Evolutionary conservation across 2,888 invertebrate species (phyloP).

Genomic region (Metopia argyrocephala): DNA sequence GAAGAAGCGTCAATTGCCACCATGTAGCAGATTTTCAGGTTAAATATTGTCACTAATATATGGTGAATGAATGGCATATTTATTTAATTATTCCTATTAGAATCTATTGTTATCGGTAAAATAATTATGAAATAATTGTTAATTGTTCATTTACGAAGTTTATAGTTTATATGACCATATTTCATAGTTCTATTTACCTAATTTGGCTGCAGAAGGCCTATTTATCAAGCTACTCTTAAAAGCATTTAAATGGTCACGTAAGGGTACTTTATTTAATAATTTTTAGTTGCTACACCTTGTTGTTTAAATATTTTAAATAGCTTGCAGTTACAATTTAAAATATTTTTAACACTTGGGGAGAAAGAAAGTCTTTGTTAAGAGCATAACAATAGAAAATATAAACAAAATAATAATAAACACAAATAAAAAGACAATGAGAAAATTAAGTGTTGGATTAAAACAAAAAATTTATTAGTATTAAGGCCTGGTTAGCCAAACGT

Average conservation of each 20-base stretch:
- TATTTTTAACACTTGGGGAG: conserved; percentile 24
- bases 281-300: too few relatives aligned
- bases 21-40: too few relatives aligned
- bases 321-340: conserved; percentile 9
- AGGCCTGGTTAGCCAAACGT: too few relatives aligned
- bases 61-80: too few relatives aligned
- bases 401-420: not conserved
- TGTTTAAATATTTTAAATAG: not conserved
- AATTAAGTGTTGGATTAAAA: not conserved
- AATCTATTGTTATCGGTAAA: too few relatives aligned
- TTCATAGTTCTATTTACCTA: too few relatives aligned
- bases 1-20: too few relatives aligned
- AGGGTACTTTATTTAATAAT: not conserved
- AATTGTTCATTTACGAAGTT: too few relatives aligned
- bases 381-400: not conserved
- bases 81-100: too few relatives aligned
- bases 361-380: conserved; percentile 36
- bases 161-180: too few relatives aligned
- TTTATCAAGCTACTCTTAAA: not conserved
- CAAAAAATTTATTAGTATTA: not conserved
- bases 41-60: too few relatives aligned
- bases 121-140: too few relatives aligned
- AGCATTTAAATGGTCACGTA: not conserved
- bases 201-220: not conserved
- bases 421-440: not conserved